phyloP scores from a whole-genome alignment of 1,140 invertebrate genomes.

The Littorina saxatilis region DNA sequence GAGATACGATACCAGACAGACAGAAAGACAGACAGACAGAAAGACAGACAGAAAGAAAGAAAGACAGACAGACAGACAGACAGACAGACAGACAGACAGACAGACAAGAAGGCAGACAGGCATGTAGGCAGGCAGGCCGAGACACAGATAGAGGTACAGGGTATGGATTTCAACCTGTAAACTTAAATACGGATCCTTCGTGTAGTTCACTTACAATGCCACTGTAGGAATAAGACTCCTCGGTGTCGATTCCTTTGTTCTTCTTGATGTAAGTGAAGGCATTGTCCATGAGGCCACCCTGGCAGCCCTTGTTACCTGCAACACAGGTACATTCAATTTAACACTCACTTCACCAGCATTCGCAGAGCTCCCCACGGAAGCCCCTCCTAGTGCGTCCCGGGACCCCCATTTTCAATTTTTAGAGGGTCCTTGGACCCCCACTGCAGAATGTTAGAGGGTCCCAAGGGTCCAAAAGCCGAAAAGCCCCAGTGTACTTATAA shows the following conservation, averaged over 20 bases:
- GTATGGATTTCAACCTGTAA: too few species aligned
- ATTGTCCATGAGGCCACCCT: slow-evolving; percentile 95
- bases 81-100: not conserved
- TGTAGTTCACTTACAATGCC: not conserved
- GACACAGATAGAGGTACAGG: not conserved
- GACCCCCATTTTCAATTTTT: too few species aligned
- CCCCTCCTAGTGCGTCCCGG: too few species aligned
- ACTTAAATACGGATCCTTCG: too few species aligned
- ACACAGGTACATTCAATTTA: too few species aligned
- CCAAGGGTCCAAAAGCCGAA: too few species aligned
- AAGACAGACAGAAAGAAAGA: not conserved
- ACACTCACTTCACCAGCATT: too few species aligned
- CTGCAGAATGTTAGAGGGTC: too few species aligned
- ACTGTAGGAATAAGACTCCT: slow-evolving; percentile 80
- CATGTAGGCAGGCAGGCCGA: not conserved
- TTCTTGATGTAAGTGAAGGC: slow-evolving; percentile 92
- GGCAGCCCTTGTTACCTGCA: slow-evolving; percentile 95
- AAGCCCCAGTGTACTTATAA: too few species aligned
- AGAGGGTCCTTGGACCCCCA: too few species aligned
- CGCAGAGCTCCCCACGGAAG: too few species aligned
- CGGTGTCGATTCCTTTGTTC: slow-evolving; percentile 94
- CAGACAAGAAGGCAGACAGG: not conserved
- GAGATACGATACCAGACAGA: not conserved
- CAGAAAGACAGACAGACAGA: not conserved
- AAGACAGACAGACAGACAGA: not conserved